Evolutionary conservation across 2,797 vertebrate species (phyloP), one percentile per base, ranked within the genome.

Genomic region (Ctenosaura bakeri): DNA sequence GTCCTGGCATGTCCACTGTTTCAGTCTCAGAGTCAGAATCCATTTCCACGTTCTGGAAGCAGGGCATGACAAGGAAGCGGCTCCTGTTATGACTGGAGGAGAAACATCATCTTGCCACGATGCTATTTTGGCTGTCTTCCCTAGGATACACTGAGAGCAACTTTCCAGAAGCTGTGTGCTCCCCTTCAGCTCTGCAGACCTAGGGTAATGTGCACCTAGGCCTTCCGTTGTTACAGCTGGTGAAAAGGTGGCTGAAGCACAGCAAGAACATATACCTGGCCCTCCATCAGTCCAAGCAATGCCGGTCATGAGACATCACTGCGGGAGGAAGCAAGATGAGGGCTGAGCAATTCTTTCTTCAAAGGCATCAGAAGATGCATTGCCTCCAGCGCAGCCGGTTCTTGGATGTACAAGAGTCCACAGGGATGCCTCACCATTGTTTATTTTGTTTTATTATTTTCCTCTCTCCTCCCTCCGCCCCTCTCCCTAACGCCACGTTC

Each of bases 391-490:
- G 3, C 38, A 76, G 14, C 56, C 0, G 0, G 26, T 80, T 93
- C 78, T 69, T 1, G 3, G 32, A 89, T 86, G 69, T 79, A 80
- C 0, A 0, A 84, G 38, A n/a, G 18, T 42, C 79, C 86, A 24
- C 14, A 90, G 93, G 88, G 71, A 66, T 85, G 85, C 50, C 3
- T 0, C 52, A 87, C 59, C 66, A 86, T 38, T 83, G 91, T 86
- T 87, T 93, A 86, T 94, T 94, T 95, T 90, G 78, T 73, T 24
- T 46, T 87, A 88, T 84, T 86, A 89, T 0, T 0, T 88, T 82
- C 88, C 38, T 90, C 92, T 13, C 83, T 66, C 10, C 20, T 13
- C 29, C 74, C n/a, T 6, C 5, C 14, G 9, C 10, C 42, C 76
- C 20, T n/a, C 18, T 3, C 16, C 69, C 42, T 0, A 0, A 93